Percentiles rank a stretch among this genome's conserved stretches.
Conservation (phyloP, 2,888 invertebrate species). For the Tridacna crocea region DNA sequence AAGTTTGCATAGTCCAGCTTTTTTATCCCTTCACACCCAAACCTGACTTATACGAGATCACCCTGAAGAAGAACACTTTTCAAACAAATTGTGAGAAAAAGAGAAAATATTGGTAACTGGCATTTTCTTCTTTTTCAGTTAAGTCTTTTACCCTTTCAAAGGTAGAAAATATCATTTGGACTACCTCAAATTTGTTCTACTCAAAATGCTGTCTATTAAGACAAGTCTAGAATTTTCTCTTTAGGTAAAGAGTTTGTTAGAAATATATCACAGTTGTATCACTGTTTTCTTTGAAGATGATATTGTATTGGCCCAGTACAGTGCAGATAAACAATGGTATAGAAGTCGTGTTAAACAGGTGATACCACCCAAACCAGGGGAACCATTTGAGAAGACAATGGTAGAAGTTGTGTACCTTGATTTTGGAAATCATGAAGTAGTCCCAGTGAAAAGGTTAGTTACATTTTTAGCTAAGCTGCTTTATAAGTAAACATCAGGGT, state of each 20-base stretch:
- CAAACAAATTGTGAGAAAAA: background rate
- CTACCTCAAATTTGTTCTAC: no score
- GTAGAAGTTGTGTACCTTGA: slow-evolving; percentile 89
- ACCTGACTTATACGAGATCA: no score
- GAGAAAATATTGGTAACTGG: background rate
- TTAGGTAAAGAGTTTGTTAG: no score
- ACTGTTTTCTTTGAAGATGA: slow-evolving; percentile 61
- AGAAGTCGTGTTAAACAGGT: slow-evolving; percentile 88
- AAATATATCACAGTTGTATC: no score
- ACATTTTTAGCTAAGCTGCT: no score
- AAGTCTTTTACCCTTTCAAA: background rate
- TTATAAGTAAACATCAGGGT: no score
- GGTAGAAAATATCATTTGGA: no score
- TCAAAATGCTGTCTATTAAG: no score
- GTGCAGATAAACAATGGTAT: slow-evolving; percentile 89
- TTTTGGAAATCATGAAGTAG: slow-evolving; percentile 91
- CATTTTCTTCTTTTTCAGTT: background rate
- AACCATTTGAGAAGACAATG: slow-evolving; percentile 43
- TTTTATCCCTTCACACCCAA: no score
- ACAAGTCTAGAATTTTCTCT: no score
- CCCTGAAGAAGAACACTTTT: no score
- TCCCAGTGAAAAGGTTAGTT: slow-evolving; percentile 64
- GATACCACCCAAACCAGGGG: slow-evolving; percentile 32
- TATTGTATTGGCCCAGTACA: slow-evolving; percentile 87
- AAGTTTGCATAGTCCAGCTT: no score